These are phyloP conservation scores for Thymallus thymallus DNA, from an alignment of 2,113 vertebrate species.

Conservation along the genomic window DNA sequence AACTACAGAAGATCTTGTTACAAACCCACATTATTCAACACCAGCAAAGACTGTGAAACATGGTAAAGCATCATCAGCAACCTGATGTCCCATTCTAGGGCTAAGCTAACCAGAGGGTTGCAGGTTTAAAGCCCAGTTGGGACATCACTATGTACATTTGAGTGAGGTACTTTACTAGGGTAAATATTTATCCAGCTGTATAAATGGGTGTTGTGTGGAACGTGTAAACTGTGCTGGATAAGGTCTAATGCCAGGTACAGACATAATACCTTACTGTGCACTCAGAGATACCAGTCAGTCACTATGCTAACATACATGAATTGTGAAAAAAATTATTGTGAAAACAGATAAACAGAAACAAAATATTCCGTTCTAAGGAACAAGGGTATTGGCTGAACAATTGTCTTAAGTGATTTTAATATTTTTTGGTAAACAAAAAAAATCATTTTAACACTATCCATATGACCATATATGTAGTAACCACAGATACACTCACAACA, in stretches of 20 bases:
- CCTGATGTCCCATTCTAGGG: too few species aligned
- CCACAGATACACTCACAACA: neutral
- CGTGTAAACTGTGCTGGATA: conserved; percentile 45
- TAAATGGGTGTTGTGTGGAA: conserved; percentile 60
- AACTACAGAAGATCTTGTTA: too few species aligned
- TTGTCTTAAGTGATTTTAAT: neutral
- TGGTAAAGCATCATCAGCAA: too few species aligned
- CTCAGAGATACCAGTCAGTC: neutral
- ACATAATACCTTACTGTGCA: neutral
- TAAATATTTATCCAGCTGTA: conserved; percentile 72
- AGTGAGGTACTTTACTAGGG: conserved; percentile 60
- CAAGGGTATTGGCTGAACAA: neutral
- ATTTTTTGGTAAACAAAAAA: neutral
- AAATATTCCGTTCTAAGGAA: neutral
- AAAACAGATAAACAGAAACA: neutral
- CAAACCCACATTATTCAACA: too few species aligned
- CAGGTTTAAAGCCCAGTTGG: conserved; percentile 48
- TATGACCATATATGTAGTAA: neutral
- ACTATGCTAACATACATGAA: too few species aligned
- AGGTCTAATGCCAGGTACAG: conserved; percentile 32
- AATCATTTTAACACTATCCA: neutral
- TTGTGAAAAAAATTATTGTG: too few species aligned
- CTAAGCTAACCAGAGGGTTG: conserved; percentile 25
- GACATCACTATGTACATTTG: conserved; percentile 60
- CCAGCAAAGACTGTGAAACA: too few species aligned